These are phyloP conservation scores for Anguilla obscura DNA, from an alignment of 2,797 vertebrate species.

Conservation along the genomic window DNA sequence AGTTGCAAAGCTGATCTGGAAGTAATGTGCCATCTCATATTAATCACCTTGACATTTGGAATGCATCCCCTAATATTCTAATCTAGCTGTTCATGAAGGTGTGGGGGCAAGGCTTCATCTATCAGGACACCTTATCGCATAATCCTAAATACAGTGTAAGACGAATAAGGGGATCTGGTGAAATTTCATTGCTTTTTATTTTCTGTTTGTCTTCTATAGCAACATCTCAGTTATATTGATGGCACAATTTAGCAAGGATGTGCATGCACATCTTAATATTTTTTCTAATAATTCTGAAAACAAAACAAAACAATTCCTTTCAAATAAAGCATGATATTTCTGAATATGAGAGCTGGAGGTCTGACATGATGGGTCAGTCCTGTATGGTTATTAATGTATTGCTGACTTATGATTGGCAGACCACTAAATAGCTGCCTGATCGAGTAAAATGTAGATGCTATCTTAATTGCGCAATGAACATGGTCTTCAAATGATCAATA, in stretches of 20 bases:
- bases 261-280: not conserved
- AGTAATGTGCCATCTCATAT: not conserved
- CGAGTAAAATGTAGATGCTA: not conserved
- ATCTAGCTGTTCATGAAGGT: not conserved
- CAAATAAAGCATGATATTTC: not conserved
- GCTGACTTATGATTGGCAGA: not conserved
- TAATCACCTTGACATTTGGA: constrained; percentile 12
- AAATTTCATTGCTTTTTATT: not conserved
- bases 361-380: not conserved
- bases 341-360: not conserved
- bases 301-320: too few species aligned
- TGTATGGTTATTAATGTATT: not conserved
- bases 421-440: not conserved
- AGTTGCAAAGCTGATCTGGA: not conserved
- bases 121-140: not conserved
- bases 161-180: too few species aligned
- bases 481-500: not conserved
- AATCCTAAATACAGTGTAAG: not conserved
- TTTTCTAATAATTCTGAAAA: not conserved
- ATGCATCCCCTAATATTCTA: not conserved
- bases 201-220: not conserved
- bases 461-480: not conserved
- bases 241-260: not conserved
- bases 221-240: not conserved
- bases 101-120: not conserved